Base-by-base conservation (phyloP, 2,113 vertebrate species). In the Hydrolagus affinis region DNA sequence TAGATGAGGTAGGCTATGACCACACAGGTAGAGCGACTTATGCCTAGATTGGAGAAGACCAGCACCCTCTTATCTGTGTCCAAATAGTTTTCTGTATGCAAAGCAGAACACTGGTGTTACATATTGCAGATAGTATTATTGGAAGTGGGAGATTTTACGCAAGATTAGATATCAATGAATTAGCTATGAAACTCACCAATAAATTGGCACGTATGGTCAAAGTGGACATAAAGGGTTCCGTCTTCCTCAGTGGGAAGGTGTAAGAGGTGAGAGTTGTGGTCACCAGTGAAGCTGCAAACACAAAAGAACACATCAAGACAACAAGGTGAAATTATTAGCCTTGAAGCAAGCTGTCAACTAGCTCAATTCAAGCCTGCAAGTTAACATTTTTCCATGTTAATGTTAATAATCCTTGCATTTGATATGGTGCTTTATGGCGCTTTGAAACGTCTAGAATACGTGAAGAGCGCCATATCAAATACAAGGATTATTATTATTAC, bases 1-100 rank as follows among this genome's bases (percentile, higher is more conserved):
- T 95, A 90, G 86, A 97, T 95, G 11, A 97, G 91, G 25, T 94
- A 97, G 19, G 96, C 95, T 19, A 96, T 87, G 59, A 89, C 56
- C 0, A 85, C 89, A 0, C 93, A 87, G 69, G 94, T 93, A 89
- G 95, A 93, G 11, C 95, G 92, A 87, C 95, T 96, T 44, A 94
- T 89, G 19, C 96, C 96, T 72, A 88, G 86, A 2, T 85, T 93
- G 76, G 96, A 97, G 88, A 92, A 92, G 28, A 96, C 88, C 89
- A 97, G 88, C 44, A 94, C 85, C 8, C 92, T 89, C 0, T 92
- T 94, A 85, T 89, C 91, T 0, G 0, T 70, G 17, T 62, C 87
- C 74, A 92, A 86, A 74, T 89, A 87, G 1, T 87, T 89, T 85
- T 21, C 93, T 94, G 85, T 85, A 86, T 86, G 86, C 85, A 76